Conservation (phyloP, 2,888 invertebrate species). For the Ephialtes manifestator region DNA sequence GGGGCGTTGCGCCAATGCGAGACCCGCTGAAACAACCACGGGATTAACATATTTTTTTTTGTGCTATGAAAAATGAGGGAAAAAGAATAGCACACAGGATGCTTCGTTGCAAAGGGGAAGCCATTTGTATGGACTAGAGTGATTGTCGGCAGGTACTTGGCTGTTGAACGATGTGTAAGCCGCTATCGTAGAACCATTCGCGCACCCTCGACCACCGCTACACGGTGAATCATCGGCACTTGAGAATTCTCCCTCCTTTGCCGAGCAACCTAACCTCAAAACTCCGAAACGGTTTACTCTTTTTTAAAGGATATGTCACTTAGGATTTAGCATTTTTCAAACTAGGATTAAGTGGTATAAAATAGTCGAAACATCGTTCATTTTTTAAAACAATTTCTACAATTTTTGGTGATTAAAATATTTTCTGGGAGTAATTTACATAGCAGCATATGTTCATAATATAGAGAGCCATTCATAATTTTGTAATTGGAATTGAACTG, state of each 20-base stretch:
- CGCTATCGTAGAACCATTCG: background rate
- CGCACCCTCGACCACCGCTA: conserved; percentile 12
- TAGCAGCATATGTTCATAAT: too few species aligned
- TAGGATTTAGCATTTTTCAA: background rate
- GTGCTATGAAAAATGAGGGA: too few species aligned
- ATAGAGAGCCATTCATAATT: too few species aligned
- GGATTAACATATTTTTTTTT: conserved; percentile 10
- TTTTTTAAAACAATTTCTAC: background rate
- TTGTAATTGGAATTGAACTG: too few species aligned
- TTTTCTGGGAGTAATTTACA: too few species aligned
- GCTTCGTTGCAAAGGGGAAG: conserved; percentile 56
- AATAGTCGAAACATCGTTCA: background rate
- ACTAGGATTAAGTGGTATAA: background rate
- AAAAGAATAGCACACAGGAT: conserved; percentile 10
- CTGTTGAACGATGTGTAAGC: conserved; percentile 17
- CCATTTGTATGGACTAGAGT: conserved; percentile 67
- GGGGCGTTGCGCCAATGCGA: conserved; percentile 61
- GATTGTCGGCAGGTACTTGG: conserved; percentile 61
- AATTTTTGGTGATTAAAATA: background rate
- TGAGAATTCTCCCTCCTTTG: conserved; percentile 27
- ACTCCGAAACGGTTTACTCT: background rate
- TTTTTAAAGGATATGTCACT: background rate
- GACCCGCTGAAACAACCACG: conserved; percentile 33
- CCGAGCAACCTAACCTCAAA: background rate
- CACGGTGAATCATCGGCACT: conserved; percentile 51